Evolutionary conservation across 2,888 invertebrate species (phyloP).

Genomic region (Heliconius erato): DNA sequence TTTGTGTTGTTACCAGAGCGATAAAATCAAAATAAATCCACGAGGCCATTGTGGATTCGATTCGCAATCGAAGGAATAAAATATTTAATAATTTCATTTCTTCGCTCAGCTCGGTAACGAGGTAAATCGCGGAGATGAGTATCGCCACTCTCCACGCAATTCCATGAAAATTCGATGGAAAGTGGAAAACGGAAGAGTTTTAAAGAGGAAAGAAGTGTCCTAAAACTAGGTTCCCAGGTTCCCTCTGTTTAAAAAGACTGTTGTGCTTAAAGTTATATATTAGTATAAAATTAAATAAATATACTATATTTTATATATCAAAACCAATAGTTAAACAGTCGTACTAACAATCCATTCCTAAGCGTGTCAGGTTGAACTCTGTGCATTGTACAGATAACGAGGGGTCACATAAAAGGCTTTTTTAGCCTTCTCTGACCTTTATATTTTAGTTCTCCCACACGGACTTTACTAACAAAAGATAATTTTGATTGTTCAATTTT

Average conservation of each 20-base stretch:
- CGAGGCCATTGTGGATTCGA: no score
- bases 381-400: slow-evolving; percentile 38
- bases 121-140: no score
- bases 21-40: no score
- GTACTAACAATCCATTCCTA: slow-evolving; percentile 39
- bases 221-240: background rate
- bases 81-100: no score
- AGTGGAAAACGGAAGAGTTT: no score
- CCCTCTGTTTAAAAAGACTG: background rate
- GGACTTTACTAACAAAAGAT: slow-evolving; percentile 20
- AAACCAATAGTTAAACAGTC: background rate
- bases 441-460: slow-evolving; percentile 15
- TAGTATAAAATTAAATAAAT: background rate
- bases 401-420: slow-evolving; percentile 36
- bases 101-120: no score
- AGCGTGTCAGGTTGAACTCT: slow-evolving; percentile 37
- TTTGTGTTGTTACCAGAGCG: no score
- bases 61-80: no score
- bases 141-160: no score
- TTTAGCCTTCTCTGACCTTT: slow-evolving; percentile 18
- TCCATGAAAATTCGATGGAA: no score
- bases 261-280: background rate
- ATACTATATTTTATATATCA: background rate
- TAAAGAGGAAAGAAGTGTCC: background rate
- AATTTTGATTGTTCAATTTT: slow-evolving; percentile 21